Base-by-base conservation (phyloP, 1,140 invertebrate genomes). In the Drosophila azteca region DNA sequence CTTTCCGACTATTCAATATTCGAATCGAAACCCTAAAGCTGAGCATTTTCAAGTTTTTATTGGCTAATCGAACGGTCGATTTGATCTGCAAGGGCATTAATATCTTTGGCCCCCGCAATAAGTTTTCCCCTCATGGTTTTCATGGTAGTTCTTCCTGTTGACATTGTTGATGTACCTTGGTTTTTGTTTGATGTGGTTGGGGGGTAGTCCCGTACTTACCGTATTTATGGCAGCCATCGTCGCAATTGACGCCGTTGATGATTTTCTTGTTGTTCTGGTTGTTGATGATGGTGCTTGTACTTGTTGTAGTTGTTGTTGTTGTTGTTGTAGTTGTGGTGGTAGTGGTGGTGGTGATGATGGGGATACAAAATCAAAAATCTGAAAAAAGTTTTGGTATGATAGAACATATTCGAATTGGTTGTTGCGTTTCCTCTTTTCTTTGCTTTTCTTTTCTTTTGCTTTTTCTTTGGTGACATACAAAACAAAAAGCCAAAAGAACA, bases 171-270 rank as follows among this genome's bases (percentile, higher is more conserved):
- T 64, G 61, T 57, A 49, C 55, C 1, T 49, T 26, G n/a, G 15
- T 46, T 29, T 31, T 46, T 53, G 0, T 67, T 50, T 49, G 24
- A 61, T 71, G 68, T 60, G 31, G n/a, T n/a, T n/a, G 29, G 29
- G 29, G 31, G 55, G 43, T 52, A 5, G 44, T 76, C 84, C 71
- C 71, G 76, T 79, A 91, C 90, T 91, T 91, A 91, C 90, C 90
- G 90, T 90, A 79, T 91, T 91, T 76, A 91, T 90, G 77, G 90
- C 80, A 66, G 90, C 90, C 90, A 91, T 91, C 79, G 82, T 91
- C 83, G 83, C 78, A 87, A 85, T 88, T 88, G 82, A 75, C 78
- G 82, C 66, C 58, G 82, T 87, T 73, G 82, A 82, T 77, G 75
- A 61, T 67, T 60, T 79, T 67, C 74, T 78, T 68, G 64, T 73